Evolutionary conservation across 1,140 invertebrate species (phyloP).

Genomic region (Formica selysi): DNA sequence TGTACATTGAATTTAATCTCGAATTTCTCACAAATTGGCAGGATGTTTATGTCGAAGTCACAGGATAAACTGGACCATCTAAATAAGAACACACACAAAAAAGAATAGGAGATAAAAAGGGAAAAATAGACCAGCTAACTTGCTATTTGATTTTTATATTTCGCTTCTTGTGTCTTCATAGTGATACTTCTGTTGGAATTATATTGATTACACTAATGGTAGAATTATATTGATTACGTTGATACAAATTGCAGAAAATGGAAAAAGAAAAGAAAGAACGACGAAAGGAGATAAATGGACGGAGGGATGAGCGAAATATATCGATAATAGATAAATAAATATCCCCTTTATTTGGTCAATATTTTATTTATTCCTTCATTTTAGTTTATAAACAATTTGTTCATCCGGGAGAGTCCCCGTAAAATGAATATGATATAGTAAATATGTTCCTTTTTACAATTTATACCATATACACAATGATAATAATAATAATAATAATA

Average conservation of each 20-base stretch:
- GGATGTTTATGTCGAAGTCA: not conserved
- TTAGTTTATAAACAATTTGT: conserved; percentile 82
- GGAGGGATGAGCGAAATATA: not conserved
- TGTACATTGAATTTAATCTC: not conserved
- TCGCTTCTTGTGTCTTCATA: not conserved
- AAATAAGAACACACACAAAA: not conserved
- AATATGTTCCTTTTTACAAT: conserved; percentile 83
- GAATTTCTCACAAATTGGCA: conserved; percentile 17
- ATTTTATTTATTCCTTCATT: conserved; percentile 82
- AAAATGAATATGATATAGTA: conserved; percentile 83
- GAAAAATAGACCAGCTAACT: not conserved
- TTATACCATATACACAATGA: conserved; percentile 82
- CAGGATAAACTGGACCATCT: conserved; percentile 4
- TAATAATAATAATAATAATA: conserved; percentile 75
- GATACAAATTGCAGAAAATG: not conserved
- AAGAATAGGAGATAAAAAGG: not conserved
- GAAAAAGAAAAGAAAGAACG: not conserved
- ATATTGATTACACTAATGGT: no score
- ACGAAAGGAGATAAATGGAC: not conserved
- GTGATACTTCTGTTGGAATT: not conserved
- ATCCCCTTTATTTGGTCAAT: conserved; percentile 76
- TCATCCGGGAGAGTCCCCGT: conserved; percentile 78
- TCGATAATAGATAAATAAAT: not conserved
- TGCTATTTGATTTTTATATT: conserved; percentile 23
- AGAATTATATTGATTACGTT: no score